These are phyloP conservation scores for Cantharis flavilabris DNA, from an alignment of 2,888 invertebrate genomes.

Conservation along the genomic window DNA sequence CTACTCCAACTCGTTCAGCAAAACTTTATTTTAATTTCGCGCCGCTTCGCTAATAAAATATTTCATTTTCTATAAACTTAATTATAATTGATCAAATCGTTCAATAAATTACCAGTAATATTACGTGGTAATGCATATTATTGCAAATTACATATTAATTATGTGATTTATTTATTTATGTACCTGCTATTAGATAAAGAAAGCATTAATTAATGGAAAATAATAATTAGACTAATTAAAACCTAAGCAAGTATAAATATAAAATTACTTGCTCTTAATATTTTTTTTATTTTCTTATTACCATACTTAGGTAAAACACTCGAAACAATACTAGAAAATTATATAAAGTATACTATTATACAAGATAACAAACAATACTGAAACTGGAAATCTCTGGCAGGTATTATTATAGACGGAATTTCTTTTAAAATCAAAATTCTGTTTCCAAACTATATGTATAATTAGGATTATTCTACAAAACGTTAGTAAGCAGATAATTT, in stretches of 20 bases:
- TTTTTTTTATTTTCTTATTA: not conserved
- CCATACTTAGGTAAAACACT: not conserved
- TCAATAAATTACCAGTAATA: not conserved
- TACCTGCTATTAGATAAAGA: not conserved
- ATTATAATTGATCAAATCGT: not conserved
- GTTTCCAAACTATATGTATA: not conserved
- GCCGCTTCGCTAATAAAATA: not conserved
- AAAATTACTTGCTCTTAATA: not conserved
- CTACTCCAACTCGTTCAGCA: constrained; percentile 16
- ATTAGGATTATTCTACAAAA: not conserved
- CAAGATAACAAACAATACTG: not conserved
- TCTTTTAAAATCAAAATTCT: no score
- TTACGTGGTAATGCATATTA: not conserved
- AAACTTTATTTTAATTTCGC: not conserved
- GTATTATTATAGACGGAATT: not conserved
- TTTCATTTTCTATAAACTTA: not conserved
- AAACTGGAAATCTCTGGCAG: no score
- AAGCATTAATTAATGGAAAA: not conserved
- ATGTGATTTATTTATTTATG: not conserved
- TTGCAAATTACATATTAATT: not conserved
- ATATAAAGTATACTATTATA: not conserved
- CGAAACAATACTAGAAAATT: not conserved
- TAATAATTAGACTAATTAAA: not conserved
- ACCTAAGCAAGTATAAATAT: not conserved
- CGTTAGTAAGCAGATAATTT: not conserved